Base-by-base conservation (phyloP, 2,888 invertebrate species). In the Lasioglossum malachurum region DNA sequence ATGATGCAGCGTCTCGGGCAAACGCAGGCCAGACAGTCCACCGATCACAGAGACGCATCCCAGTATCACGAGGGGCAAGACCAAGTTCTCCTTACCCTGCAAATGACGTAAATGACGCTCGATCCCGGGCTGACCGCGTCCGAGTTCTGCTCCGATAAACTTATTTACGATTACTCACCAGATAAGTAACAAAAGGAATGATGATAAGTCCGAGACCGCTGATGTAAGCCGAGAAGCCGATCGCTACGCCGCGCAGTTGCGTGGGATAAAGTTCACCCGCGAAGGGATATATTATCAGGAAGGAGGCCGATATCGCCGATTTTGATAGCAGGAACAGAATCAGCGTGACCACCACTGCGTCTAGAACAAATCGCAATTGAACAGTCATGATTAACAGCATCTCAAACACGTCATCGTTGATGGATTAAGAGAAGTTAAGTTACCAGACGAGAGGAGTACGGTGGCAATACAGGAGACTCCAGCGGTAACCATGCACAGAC, bases 231-330 rank as follows among this genome's bases (percentile, higher is more conserved):
- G 98, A 98, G 79, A 98, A 97, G 74, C 98, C 98, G 91, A 99
- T 98, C 27, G 98, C 99, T 80, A 98, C 96, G 3, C 98, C 98
- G 91, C 99, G 96, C 73, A 98, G 96, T 94, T 98, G 98, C 3
- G 98, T 99, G 1, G 99, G 99, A 95, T 98, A 98, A 38, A 99
- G 95, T 96, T 99, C 99, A 16, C 98, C 98, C 90, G 98, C 98
- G 95, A 98, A 98, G 0, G 98, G 98, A 95, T 98, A 99, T 92
- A 99, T 98, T 87, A 98, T 98, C 82, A 98, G 96, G 96, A 98
- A 99, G 10, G 98, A 98, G 10, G 98, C 98, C 1, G 98, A 98
- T 94, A 98, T 98, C 89, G 98, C 97, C 89, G 98, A 98, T 95
- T 99, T 99, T 23, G 98, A 98, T 92, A 98, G 96, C 64, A 98